Evolutionary conservation across 2,888 invertebrate species (phyloP).

Genomic region (Sesia bembeciformis): DNA sequence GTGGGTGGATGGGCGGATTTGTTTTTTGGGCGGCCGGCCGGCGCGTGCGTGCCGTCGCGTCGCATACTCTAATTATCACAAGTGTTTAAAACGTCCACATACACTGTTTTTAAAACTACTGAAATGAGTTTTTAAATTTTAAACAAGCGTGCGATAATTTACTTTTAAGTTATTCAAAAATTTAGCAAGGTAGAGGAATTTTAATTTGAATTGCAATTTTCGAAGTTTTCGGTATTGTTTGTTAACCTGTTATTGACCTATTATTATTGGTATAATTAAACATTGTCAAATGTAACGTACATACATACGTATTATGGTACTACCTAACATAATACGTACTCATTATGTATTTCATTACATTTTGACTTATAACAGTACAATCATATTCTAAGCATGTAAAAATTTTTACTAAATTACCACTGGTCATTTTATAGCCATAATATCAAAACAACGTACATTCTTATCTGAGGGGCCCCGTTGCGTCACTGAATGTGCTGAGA

Average conservation of each 20-base stretch:
- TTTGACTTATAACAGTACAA: too few species aligned
- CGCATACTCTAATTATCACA: slow-evolving; percentile 12
- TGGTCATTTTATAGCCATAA: slow-evolving; percentile 36
- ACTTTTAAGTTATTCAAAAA: background rate
- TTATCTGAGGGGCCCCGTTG: slow-evolving; percentile 49
- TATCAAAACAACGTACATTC: slow-evolving; percentile 31
- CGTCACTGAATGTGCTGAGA: slow-evolving; percentile 47
- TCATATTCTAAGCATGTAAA: slow-evolving; percentile 17
- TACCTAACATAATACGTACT: too few species aligned
- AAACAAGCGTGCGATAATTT: background rate
- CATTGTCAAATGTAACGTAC: too few species aligned
- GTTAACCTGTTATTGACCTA: too few species aligned
- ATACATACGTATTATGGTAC: too few species aligned
- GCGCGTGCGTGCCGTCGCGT: slow-evolving; percentile 34
- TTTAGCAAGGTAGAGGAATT: background rate
- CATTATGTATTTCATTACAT: too few species aligned
- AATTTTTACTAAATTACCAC: slow-evolving; percentile 28
- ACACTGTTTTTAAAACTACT: slow-evolving; percentile 26
- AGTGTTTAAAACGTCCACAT: slow-evolving; percentile 1
- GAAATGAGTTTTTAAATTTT: background rate
- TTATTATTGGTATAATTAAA: too few species aligned
- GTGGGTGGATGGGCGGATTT: slow-evolving; percentile 14
- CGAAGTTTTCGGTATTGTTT: too few species aligned
- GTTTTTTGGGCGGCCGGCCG: slow-evolving; percentile 10
- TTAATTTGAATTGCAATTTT: background rate